A percentile compares a stretch with the other conserved stretches of the same genome.
Conservation (phyloP, 2,797 vertebrate genomes). For the Nyctalus aviator region DNA sequence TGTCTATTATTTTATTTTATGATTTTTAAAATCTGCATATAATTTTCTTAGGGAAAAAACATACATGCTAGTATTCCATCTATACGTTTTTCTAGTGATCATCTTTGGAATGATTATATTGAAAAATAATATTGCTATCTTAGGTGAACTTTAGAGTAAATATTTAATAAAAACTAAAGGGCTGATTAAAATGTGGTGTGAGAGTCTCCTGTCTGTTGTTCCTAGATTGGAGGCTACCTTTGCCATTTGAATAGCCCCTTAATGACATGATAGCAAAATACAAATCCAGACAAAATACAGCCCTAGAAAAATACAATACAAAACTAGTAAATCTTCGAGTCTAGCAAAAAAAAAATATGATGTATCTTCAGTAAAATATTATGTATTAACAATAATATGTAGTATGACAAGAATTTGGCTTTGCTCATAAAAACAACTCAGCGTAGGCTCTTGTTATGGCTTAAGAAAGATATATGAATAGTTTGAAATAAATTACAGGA, state of each 20-base stretch:
- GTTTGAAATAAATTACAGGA: conserved; percentile 76
- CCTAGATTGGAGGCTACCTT: neutral
- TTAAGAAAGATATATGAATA: conserved; percentile 80
- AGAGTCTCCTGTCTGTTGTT: neutral
- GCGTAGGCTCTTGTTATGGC: conserved; percentile 56
- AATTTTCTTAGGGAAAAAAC: neutral
- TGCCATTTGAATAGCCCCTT: neutral
- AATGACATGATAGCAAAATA: conserved; percentile 27
- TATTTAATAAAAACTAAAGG: neutral
- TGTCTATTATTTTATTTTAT: neutral
- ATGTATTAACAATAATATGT: conserved; percentile 79
- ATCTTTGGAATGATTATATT: neutral
- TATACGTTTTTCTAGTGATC: too few relatives aligned
- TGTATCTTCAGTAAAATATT: conserved; percentile 78
- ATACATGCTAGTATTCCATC: too few relatives aligned
- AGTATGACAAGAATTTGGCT: conserved; percentile 72
- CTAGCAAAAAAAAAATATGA: conserved; percentile 33
- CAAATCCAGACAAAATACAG: conserved; percentile 48
- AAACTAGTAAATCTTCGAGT: conserved; percentile 41
- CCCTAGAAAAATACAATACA: conserved; percentile 40
- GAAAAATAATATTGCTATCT: neutral
- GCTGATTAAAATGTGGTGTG: neutral
- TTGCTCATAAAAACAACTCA: conserved; percentile 75
- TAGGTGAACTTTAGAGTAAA: neutral
- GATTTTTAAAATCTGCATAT: neutral